These are phyloP conservation scores for Notamacropus eugenii DNA, from an alignment of 2,797 vertebrate species.

Conservation along the genomic window DNA sequence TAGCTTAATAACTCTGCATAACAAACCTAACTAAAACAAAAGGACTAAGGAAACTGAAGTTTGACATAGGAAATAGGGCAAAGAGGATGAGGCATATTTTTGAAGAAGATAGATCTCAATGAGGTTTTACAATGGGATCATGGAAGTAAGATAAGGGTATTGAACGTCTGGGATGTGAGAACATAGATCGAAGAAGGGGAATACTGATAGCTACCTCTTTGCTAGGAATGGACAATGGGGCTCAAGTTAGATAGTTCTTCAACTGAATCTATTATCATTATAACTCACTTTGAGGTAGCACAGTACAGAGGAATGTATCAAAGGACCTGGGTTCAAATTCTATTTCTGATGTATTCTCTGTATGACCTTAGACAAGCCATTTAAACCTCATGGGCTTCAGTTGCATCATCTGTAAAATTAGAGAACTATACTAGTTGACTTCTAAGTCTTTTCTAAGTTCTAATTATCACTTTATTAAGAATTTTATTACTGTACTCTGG, in stretches of 20 bases:
- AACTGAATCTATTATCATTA: background rate
- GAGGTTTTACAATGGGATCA: background rate
- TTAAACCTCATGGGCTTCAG: background rate
- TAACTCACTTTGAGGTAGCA: background rate
- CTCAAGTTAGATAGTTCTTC: background rate
- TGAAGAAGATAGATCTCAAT: background rate
- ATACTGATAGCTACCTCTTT: background rate
- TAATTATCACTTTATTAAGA: background rate
- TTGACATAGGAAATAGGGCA: background rate
- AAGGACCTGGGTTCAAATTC: background rate
- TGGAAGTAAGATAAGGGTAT: background rate
- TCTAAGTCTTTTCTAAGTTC: background rate
- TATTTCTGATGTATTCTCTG: background rate
- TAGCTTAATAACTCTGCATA: slow-evolving; percentile 28
- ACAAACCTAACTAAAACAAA: slow-evolving; percentile 11
- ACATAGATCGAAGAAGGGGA: background rate
- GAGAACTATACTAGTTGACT: background rate
- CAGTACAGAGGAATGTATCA: background rate
- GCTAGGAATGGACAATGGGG: background rate
- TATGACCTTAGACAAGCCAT: background rate
- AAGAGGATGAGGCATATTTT: slow-evolving; percentile 22
- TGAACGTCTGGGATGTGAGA: background rate
- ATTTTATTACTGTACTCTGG: background rate
- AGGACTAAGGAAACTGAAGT: background rate
- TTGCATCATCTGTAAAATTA: background rate